These are phyloP conservation scores for Bergia sp. DNA, from an alignment of 92 coral and sea anemone genomes.

Conservation along the genomic window DNA sequence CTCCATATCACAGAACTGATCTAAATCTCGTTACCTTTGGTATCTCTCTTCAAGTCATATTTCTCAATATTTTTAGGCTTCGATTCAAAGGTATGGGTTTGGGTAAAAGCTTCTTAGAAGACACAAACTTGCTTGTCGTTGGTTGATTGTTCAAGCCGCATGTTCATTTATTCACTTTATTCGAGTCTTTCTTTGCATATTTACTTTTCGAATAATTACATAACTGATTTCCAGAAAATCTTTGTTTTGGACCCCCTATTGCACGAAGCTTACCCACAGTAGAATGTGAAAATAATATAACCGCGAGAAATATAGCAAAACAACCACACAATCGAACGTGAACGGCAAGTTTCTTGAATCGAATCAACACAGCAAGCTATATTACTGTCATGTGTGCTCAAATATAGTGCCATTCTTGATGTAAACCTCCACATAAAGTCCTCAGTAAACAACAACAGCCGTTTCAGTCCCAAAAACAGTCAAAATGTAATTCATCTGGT, in stretches of 20 bases:
- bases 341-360: neutral
- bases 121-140: conserved; percentile 12
- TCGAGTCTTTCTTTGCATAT: neutral
- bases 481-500: neutral
- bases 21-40: conserved; percentile 15
- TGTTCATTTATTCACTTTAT: neutral
- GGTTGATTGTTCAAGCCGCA: conserved; percentile 3
- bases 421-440: neutral
- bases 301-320: conserved; percentile 16
- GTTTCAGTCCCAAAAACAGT: conserved; percentile 14
- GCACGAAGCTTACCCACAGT: conserved; percentile 27
- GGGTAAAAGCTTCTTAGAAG: conserved; percentile 2
- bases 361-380: neutral
- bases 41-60: conserved; percentile 1
- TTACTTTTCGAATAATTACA: conserved; percentile 1
- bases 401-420: conserved; percentile 3
- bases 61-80: conserved; percentile 1
- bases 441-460: conserved; percentile 1
- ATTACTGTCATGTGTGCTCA: neutral
- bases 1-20: conserved; percentile 9
- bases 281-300: conserved; percentile 1
- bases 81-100: neutral
- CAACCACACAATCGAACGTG: neutral
- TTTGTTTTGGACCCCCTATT: conserved; percentile 28
- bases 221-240: conserved; percentile 42